Evolutionary conservation across 1,140 invertebrate genomes (phyloP).

Genomic region (Drosophila kikkawai): DNA sequence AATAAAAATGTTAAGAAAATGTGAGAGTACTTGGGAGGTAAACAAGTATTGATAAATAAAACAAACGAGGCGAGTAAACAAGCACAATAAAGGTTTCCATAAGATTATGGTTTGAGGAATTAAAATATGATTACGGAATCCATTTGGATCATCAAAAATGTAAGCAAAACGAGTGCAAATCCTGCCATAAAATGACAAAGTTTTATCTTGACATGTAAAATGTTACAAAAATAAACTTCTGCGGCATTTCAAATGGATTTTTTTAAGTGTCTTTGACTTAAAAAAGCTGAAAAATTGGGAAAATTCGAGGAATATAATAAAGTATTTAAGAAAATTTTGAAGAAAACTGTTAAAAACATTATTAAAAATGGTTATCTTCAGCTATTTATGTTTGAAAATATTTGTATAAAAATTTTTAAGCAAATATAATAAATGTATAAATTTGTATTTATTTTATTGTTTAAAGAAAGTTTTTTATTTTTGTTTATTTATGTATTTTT

Average conservation of each 20-base stretch:
- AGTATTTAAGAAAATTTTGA: neutral
- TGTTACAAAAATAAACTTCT: neutral
- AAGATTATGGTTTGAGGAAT: neutral
- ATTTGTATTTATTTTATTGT: too few species aligned
- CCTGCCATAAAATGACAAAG: neutral
- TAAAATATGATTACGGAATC: conserved; percentile 3
- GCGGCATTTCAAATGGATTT: neutral
- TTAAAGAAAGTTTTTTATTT: too few species aligned
- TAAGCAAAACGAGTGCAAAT: neutral
- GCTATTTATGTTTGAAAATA: too few species aligned
- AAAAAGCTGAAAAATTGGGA: neutral
- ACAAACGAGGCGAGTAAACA: conserved; percentile 7
- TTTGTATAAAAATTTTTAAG: too few species aligned
- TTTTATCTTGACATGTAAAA: neutral
- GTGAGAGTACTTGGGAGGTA: neutral
- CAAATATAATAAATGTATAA: too few species aligned
- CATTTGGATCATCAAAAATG: neutral
- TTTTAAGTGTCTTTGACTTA: neutral
- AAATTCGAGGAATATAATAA: too few species aligned
- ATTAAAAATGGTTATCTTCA: too few species aligned
- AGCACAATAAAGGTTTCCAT: neutral
- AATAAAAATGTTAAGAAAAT: neutral
- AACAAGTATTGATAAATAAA: conserved; percentile 6
- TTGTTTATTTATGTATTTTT: too few species aligned
- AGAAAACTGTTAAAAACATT: too few species aligned